A percentile compares a stretch with the other conserved stretches of the same genome.
Evolutionary conservation across 2,888 invertebrate species (phyloP).

Genomic region (Tiliacea citrago): DNA sequence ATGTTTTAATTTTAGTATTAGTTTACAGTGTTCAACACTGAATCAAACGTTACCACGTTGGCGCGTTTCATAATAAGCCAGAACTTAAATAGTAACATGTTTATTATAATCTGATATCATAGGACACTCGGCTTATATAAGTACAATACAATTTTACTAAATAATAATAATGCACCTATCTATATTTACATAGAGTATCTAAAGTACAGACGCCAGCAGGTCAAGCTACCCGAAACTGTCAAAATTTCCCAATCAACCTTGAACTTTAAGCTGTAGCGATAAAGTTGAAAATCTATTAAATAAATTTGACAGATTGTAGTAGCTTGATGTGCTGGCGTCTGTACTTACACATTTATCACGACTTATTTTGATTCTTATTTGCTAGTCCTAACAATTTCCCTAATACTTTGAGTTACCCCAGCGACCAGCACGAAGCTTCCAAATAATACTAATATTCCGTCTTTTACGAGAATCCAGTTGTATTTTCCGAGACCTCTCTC

Average conservation of each 20-base stretch:
- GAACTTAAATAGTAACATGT: constrained; percentile 9
- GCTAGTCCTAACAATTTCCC: constrained; percentile 79
- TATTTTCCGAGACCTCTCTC: constrained; percentile 92
- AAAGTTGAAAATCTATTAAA: too few relatives aligned
- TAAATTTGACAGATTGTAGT: too few relatives aligned
- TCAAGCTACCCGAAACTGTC: too few relatives aligned
- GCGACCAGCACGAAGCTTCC: constrained; percentile 92
- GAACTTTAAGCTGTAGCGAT: too few relatives aligned
- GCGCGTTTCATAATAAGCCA: background rate
- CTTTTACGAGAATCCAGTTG: constrained; percentile 93
- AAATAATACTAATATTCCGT: constrained; percentile 91
- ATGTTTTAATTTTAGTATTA: constrained; percentile 9
- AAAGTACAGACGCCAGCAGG: too few relatives aligned
- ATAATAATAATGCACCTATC: constrained; percentile 45
- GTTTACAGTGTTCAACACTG: constrained; percentile 36
- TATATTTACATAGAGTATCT: constrained; percentile 61
- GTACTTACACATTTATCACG: constrained; percentile 55
- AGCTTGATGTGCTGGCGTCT: too few relatives aligned
- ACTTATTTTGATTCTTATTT: constrained; percentile 17
- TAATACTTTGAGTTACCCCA: constrained; percentile 90
- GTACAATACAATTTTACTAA: constrained; percentile 48
- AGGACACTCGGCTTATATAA: constrained; percentile 39
- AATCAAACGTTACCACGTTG: background rate
- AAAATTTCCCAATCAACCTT: too few relatives aligned
- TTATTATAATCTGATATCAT: constrained; percentile 4